Conservation (phyloP, 2,888 invertebrate genomes). For the Conus canariensis region DNA sequence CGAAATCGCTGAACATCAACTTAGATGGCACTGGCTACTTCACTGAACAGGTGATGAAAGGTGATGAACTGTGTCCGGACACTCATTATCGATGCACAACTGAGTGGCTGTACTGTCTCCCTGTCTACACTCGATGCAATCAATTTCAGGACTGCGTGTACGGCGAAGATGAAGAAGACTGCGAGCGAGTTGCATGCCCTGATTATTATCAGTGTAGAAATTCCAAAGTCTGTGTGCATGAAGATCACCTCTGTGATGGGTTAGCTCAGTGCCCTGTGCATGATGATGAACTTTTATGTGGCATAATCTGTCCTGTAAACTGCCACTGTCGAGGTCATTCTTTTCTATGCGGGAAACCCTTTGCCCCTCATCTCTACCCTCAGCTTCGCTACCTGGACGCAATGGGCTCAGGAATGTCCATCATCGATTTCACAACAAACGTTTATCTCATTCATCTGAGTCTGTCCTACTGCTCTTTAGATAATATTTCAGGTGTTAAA, state of each 20-base stretch:
- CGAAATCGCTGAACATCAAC: neutral
- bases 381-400: neutral
- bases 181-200: neutral
- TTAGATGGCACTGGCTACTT: neutral
- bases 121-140: neutral
- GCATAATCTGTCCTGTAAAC: neutral
- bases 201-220: neutral
- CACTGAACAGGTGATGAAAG: neutral
- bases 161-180: constrained; percentile 1
- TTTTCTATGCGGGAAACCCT: neutral
- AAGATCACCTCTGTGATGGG: constrained; percentile 16
- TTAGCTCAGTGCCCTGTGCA: neutral
- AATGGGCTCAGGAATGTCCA: neutral
- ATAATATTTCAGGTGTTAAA: neutral
- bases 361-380: neutral
- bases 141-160: neutral
- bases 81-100: neutral
- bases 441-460: neutral
- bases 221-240: constrained; percentile 3
- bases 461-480: neutral
- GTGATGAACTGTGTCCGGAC: neutral
- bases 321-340: neutral
- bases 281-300: constrained; percentile 14
- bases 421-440: neutral
- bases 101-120: neutral